Evolutionary conservation across 2,113 vertebrate species (phyloP), one percentile per base, ranked within the genome.

Genomic region (Orthonyx spaldingii): DNA sequence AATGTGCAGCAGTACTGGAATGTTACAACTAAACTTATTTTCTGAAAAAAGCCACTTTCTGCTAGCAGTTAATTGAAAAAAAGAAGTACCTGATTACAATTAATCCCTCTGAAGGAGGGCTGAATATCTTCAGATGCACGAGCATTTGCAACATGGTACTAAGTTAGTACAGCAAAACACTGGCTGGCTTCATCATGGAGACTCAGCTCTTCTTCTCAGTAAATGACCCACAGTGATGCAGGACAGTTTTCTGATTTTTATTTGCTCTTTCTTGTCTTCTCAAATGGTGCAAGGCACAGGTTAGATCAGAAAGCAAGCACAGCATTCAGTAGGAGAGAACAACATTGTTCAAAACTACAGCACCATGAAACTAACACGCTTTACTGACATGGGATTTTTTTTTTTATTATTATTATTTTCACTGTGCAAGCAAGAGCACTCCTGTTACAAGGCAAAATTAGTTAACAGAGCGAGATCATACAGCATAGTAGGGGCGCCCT

Each of bases 401-500:
- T 21, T 71, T 75, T 71, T 75, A 26, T 27, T 50, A 49, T 47
- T 60, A 61, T n/a, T 59, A 41, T 65, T 52, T 39, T 52, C 33
- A 30, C 32, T 61, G 35, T 63, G 64, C 52, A 76, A 89, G 95
- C 65, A 41, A 84, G 13, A 91, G 60, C 89, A 71, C 92, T 94
- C 55, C 80, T 63, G 32, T 74, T 81, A 74, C 53, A 55, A 81
- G 24, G 33, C 8, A 3, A 92, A 94, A 92, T 92, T 61, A 92
- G 88, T 83, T 92, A 94, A 61, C 39, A 70, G 91, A 71, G 79
- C 2, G 1, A 92, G 94, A 92, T 81, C 93, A 66, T 26, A 66
- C 33, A 78, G 89, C 86, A 16, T 90, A 74, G 80, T 80, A 74
- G 89, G 64, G 91, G 81, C 94, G 52, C 84, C 84, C 94, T 93